Evolutionary conservation across 1,140 invertebrate species (phyloP).

Genomic region (Drosophila orena): DNA sequence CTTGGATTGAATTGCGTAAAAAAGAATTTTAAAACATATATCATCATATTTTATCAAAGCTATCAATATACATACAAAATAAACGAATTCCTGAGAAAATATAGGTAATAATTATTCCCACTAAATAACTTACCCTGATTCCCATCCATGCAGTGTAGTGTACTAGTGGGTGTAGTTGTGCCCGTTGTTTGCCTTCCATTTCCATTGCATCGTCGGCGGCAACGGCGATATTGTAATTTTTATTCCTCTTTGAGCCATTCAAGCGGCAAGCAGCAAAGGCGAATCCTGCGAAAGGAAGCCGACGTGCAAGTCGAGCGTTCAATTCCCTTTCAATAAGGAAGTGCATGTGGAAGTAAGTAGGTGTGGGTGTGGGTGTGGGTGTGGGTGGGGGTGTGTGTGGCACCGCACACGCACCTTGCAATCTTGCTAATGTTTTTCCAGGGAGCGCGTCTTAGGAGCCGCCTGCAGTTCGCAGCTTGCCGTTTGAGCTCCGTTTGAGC

Average conservation of each 20-base stretch:
- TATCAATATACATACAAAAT: not conserved
- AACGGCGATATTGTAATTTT: conserved; percentile 79
- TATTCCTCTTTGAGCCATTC: conserved; percentile 71
- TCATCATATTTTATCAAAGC: no score
- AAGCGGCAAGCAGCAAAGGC: conserved; percentile 56
- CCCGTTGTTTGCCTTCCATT: conserved; percentile 64
- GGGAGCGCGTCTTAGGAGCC: conserved; percentile 56
- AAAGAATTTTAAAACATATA: no score
- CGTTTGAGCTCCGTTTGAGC: conserved; percentile 54
- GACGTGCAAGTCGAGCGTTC: conserved; percentile 66
- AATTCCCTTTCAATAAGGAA: conserved; percentile 72
- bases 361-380: not conserved
- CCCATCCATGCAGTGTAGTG: conserved; percentile 5
- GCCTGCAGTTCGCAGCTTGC: conserved; percentile 10
- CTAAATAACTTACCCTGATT: no score
- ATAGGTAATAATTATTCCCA: no score
- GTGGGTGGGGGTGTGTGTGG: not conserved
- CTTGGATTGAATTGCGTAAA: no score
- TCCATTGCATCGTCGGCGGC: conserved; percentile 51
- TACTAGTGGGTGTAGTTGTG: conserved; percentile 48
- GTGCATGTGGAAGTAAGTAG: not conserved
- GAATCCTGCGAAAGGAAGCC: conserved; percentile 31
- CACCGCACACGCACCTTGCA: conserved; percentile 79
- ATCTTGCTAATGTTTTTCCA: conserved; percentile 81
- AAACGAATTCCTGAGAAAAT: not conserved